Evolutionary conservation across 2,797 vertebrate species (phyloP).

Genomic region (Onychomys arenicola): DNA sequence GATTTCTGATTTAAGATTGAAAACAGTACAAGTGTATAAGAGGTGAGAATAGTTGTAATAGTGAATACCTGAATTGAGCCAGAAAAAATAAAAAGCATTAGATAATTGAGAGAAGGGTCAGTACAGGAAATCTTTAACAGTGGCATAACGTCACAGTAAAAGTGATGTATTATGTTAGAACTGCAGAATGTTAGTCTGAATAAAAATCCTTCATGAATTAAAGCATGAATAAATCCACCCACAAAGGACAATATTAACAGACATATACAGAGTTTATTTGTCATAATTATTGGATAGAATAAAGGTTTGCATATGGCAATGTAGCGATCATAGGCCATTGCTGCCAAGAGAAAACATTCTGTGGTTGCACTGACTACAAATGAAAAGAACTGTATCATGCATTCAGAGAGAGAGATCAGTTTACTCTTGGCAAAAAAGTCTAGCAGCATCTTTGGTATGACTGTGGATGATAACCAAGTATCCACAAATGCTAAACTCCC

Average conservation of each 20-base stretch:
- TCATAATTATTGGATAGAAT: constrained; percentile 71
- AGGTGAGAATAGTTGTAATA: constrained; percentile 19
- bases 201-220: constrained; percentile 28
- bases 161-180: constrained; percentile 36
- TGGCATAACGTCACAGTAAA: constrained; percentile 64
- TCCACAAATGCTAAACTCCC: neutral
- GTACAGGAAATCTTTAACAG: constrained; percentile 67
- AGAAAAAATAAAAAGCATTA: constrained; percentile 66
- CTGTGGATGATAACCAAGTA: neutral
- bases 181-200: constrained; percentile 54
- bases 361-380: neutral
- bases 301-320: constrained; percentile 77
- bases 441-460: neutral
- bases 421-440: neutral
- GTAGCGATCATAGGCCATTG: constrained; percentile 73
- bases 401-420: neutral
- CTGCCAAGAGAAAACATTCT: constrained; percentile 15
- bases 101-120: constrained; percentile 65
- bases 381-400: neutral
- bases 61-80: constrained; percentile 51
- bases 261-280: neutral
- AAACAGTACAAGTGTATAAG: constrained; percentile 57
- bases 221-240: constrained; percentile 31
- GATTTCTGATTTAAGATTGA: constrained; percentile 70
- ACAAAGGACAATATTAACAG: constrained; percentile 37